Conservation (phyloP, 2,888 invertebrate genomes). For the Oscheius sp. region DNA sequence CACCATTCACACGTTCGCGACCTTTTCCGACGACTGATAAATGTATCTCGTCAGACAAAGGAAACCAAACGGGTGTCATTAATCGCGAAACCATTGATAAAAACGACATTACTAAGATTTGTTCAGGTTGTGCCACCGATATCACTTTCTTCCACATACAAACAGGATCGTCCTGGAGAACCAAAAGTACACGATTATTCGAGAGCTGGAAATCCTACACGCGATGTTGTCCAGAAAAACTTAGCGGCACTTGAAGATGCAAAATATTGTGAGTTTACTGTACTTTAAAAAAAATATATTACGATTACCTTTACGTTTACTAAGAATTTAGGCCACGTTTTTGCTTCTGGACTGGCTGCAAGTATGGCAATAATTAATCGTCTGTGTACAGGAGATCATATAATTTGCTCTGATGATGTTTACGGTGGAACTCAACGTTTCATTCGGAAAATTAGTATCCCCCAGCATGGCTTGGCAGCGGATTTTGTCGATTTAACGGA, state of each 20-base stretch:
- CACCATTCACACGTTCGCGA: background rate
- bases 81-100: background rate
- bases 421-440: conserved; percentile 79
- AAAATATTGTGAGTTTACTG: conserved; percentile 80
- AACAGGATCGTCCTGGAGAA: conserved; percentile 85
- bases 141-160: conserved; percentile 88
- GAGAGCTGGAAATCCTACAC: conserved; percentile 91
- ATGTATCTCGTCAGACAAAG: conserved; percentile 11
- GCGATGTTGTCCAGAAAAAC: conserved; percentile 86
- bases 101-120: background rate
- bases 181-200: conserved; percentile 82
- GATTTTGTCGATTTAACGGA: conserved; percentile 83
- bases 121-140: conserved; percentile 84
- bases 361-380: conserved; percentile 82
- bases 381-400: conserved; percentile 85
- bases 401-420: conserved; percentile 88
- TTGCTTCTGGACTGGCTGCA: conserved; percentile 87
- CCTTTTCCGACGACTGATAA: background rate
- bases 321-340: conserved; percentile 75
- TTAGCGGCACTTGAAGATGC: conserved; percentile 89
- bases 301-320: too few species aligned
- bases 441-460: conserved; percentile 76
- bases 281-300: background rate
- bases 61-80: background rate
- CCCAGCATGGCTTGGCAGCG: conserved; percentile 79